Percentiles rank a stretch among this genome's conserved stretches.
phyloP scores from a whole-genome alignment of 2,797 vertebrate genomes.

The Gastrophryne carolinensis region DNA sequence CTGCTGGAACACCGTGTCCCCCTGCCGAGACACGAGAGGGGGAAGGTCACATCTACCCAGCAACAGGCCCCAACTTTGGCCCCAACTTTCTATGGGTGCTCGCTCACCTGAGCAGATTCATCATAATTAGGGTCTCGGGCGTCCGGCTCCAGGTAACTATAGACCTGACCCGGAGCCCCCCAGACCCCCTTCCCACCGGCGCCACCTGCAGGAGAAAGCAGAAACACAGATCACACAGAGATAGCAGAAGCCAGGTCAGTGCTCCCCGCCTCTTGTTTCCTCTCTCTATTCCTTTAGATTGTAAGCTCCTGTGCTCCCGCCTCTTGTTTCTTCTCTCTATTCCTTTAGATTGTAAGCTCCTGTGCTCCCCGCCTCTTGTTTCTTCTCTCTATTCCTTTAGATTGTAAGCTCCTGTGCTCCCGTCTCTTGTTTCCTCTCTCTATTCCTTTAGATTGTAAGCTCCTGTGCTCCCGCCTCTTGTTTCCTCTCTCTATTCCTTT shows the following conservation, averaged over 20 bases:
- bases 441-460: too few relatives aligned
- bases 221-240: background rate
- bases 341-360: too few relatives aligned
- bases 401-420: too few relatives aligned
- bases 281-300: background rate
- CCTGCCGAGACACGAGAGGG: slow-evolving; percentile 60
- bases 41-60: background rate
- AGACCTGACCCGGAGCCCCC: slow-evolving; percentile 85
- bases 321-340: too few relatives aligned
- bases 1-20: slow-evolving; percentile 81
- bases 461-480: too few relatives aligned
- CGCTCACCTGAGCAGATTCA: slow-evolving; percentile 73
- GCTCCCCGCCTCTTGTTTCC: background rate
- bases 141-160: slow-evolving; percentile 82
- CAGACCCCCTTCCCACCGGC: slow-evolving; percentile 88
- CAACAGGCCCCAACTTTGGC: background rate
- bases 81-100: background rate
- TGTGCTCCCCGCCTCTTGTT: background rate
- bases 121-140: slow-evolving; percentile 84
- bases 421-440: too few relatives aligned
- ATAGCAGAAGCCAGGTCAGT: background rate
- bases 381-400: background rate
- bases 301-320: background rate
- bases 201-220: slow-evolving; percentile 68
- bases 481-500: background rate